Evolutionary conservation across 2,113 vertebrate species (phyloP), one percentile per base, ranked within the genome.

Genomic region (Stigmatopora nigra): DNA sequence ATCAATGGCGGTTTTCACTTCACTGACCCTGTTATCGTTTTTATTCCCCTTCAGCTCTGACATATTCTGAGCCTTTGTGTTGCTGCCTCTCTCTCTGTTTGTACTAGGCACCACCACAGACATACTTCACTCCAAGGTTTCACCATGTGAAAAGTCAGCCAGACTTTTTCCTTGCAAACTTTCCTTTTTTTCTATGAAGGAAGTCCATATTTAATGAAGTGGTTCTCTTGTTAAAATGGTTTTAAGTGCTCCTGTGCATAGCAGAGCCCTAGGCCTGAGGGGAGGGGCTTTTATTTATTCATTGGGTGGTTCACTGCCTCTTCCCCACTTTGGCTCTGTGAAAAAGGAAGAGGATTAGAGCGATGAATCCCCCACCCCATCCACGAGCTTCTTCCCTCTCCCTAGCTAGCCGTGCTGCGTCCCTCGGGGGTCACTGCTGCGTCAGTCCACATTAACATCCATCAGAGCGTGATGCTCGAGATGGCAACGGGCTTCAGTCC

Each of bases 201-300:
- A 89, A 88, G 86, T 89, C 87, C 87, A 91, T 90, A 89, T 91
- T 90, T 92, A 91, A 91, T 92, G 87, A 90, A 90, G 84, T 87
- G 85, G 87, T 81, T 86, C 82, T 86, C 85, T 90, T 90, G 86
- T 89, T 87, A 88, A 91, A 89, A 89, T 81, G 82, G 81, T 88
- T 88, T 87, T 89, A 89, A 89, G 89, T 89, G 88, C 86, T 88
- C 81, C 83, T 88, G 86, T 82, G 75, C 80, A 82, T 79, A 65
- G 75, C 80, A 82, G 78, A 65, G 85, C 83, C 87, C 72, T 53
- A 49, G 86, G 84, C 78, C 74, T 79, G 61, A 76, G 68, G 76
- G 65, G 61, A 72, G 76, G 69, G 65, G 75, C 79, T 87, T 89
- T 89, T 90, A 89, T 89, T 91, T 89, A 90, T 91, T 91, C 82